Evolutionary conservation across 1,140 invertebrate genomes (phyloP).

Genomic region (Drosophila arawakana): DNA sequence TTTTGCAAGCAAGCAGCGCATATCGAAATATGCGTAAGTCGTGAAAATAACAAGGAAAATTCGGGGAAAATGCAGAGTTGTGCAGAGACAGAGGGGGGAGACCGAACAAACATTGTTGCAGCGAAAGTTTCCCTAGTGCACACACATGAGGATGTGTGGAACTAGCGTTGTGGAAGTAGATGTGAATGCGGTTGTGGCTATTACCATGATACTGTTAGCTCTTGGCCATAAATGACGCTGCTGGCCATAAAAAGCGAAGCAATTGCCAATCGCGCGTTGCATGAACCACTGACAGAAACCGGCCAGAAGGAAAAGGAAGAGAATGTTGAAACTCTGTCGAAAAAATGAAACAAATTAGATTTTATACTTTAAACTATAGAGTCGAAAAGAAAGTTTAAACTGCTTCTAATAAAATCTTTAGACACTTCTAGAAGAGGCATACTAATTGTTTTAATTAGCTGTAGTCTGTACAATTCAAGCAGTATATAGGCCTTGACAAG

Average conservation of each 20-base stretch:
- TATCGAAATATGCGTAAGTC: constrained; percentile 45
- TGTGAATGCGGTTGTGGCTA: constrained; percentile 7
- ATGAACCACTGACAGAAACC: constrained; percentile 8
- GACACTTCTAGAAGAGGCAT: not conserved
- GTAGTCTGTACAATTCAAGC: not conserved
- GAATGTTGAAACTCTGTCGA: constrained; percentile 6
- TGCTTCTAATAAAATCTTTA: too few species aligned
- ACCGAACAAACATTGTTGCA: constrained; percentile 42
- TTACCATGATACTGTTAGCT: constrained; percentile 46
- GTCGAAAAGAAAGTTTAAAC: too few species aligned
- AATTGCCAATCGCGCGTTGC: constrained; percentile 37
- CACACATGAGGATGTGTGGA: constrained; percentile 17
- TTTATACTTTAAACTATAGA: too few species aligned
- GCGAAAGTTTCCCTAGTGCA: constrained; percentile 46
- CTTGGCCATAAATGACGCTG: constrained; percentile 49
- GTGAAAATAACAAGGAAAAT: constrained; percentile 2
- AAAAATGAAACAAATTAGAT: constrained; percentile 3
- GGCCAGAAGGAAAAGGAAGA: constrained; percentile 41
- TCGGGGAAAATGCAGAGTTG: constrained; percentile 3
- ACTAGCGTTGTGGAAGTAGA: constrained; percentile 5
- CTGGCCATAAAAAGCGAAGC: constrained; percentile 45
- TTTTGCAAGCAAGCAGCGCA: constrained; percentile 32
- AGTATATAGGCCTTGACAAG: constrained; percentile 16
- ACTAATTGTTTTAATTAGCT: constrained; percentile 9
- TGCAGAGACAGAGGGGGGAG: not conserved